Evolutionary conservation across 2,888 invertebrate genomes (phyloP), one percentile per base, ranked within the genome.

Genomic region (Aproaerema taeniolella): DNA sequence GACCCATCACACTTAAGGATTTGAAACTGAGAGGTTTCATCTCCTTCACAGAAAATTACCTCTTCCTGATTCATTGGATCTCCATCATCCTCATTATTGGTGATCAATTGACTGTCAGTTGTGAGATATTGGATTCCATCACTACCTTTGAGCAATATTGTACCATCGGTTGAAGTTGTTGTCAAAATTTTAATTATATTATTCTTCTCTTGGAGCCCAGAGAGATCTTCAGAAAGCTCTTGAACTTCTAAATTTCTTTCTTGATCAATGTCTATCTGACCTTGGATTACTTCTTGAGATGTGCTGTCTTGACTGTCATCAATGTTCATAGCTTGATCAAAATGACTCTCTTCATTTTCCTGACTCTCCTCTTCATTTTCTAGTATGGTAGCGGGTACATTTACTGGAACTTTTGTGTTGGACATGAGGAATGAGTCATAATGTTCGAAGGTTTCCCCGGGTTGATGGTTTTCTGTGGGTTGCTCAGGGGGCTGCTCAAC

Each of bases 1-100:
- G 78, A 76, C 0, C 78, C 83, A 45, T 86, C 82, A 56, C 77
- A 81, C 48, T 85, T 86, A 0, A 87, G 47, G 31, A 86, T 78
- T 55, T 85, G 80, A 38, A 78, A 78, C 41, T 85, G 81, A 7
- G 80, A 78, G 16, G 71, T 44, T 6, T 83, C 82, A 49, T 85
- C 83, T 4, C 78, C 81, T 56, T 85, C 81, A 52, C 76, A 83
- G 20, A 83, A 72, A 36, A 87, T 80, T 0, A 87, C 79, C 52
- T 87, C 76, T 47, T 78, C 73, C 26, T 77, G 68, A 14, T 63
- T 51, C 43, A 68, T 56, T 1, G 56, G 58, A 11, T 80, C 77
- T 0, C 62, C 74, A 38, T 75, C 75, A 36, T 60, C 63, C 14
- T 33, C 41, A 14, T 57, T 61, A 41, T 63, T 67, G 7, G 66